phyloP scores from a whole-genome alignment of 2,113 vertebrate species.

The Picathartes gymnocephalus region DNA sequence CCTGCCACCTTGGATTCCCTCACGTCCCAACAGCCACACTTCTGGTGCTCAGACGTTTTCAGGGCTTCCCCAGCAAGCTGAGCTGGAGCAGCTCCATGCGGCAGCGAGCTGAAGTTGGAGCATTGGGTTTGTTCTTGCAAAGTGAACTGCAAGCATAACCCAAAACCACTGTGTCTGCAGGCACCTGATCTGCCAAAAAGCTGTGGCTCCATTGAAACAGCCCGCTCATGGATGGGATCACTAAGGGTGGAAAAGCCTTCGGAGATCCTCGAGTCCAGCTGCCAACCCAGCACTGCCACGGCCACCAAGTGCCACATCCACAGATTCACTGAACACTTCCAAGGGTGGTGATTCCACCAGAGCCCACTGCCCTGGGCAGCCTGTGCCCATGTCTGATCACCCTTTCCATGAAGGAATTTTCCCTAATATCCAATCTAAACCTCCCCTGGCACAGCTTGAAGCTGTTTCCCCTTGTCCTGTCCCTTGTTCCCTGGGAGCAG shows the following conservation, averaged over 20 bases:
- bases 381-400: background rate
- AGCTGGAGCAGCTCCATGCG: background rate
- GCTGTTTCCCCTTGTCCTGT: accelerated
- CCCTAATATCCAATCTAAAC: background rate
- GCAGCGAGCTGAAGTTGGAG: background rate
- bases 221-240: background rate
- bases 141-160: background rate
- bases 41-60: accelerated
- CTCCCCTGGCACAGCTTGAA: background rate
- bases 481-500: background rate
- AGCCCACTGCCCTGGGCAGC: background rate
- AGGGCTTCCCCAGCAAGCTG: background rate
- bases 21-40: background rate
- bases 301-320: background rate
- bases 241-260: background rate
- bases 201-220: background rate
- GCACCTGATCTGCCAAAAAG: background rate
- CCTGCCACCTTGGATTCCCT: slow-evolving; percentile 1
- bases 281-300: background rate
- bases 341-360: background rate
- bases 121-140: accelerated
- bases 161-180: background rate
- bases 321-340: background rate
- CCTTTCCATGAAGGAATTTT: background rate
- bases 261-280: background rate